phyloP scores from a whole-genome alignment of 2,888 invertebrate species.

The Junonia oenone region DNA sequence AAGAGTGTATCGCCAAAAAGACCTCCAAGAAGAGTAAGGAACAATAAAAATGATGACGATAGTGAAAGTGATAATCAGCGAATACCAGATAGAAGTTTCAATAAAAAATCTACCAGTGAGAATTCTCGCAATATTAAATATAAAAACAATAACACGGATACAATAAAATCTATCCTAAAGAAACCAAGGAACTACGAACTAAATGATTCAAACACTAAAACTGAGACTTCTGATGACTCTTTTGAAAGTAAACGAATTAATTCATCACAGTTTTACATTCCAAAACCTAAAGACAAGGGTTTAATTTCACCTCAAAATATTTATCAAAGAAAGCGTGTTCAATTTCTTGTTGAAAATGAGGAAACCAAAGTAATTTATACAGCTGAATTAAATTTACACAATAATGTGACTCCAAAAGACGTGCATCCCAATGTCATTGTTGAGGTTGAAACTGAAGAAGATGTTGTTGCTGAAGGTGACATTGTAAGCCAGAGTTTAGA shows the following conservation, averaged over 20 bases:
- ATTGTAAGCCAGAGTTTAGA: constrained; percentile 59
- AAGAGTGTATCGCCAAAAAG: constrained; percentile 81
- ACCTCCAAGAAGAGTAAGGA: constrained; percentile 79
- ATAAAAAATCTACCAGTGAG: constrained; percentile 47
- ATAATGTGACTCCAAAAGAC: constrained; percentile 42
- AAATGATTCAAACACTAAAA: constrained; percentile 45
- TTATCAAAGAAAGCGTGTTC: constrained; percentile 83
- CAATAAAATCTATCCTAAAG: constrained; percentile 81
- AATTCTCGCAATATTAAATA: constrained; percentile 48
- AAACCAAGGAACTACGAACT: constrained; percentile 71
- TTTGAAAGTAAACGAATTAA: constrained; percentile 54
- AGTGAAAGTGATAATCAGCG: constrained; percentile 74
- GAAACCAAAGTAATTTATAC: constrained; percentile 72
- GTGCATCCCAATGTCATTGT: constrained; percentile 29
- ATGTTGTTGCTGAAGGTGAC: constrained; percentile 48
- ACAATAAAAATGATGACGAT: constrained; percentile 68
- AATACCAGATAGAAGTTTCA: constrained; percentile 51
- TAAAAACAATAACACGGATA: constrained; percentile 57
- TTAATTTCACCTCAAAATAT: constrained; percentile 48
- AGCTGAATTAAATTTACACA: constrained; percentile 68
- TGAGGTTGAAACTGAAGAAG: constrained; percentile 20
- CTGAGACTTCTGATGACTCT: constrained; percentile 49
- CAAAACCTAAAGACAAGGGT: constrained; percentile 71
- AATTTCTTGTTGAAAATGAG: constrained; percentile 85
- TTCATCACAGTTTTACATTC: constrained; percentile 82